Percentiles rank a stretch among this genome's conserved stretches.
Conservation (phyloP, 2,888 invertebrate genomes). For the Agriopis leucophaearia region DNA sequence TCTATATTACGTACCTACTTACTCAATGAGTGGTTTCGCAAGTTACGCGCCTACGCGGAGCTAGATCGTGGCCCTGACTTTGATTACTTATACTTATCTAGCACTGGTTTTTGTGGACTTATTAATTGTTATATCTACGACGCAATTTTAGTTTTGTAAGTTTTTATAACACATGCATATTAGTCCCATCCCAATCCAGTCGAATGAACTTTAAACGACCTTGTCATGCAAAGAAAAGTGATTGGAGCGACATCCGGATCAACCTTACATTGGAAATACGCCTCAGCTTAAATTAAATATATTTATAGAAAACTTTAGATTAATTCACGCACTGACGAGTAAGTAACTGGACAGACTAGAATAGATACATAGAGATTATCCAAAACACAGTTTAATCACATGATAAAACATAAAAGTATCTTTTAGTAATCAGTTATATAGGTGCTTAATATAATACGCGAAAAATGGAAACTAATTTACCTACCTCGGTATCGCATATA, state of each 20-base stretch:
- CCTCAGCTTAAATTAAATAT: neutral
- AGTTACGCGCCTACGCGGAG: conserved; percentile 5
- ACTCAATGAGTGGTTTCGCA: neutral
- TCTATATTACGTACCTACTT: neutral
- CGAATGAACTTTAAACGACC: neutral
- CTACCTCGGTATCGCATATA: neutral
- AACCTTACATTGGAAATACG: neutral
- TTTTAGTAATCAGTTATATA: too few relatives aligned
- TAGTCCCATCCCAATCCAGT: neutral
- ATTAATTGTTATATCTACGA: neutral
- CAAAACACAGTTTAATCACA: neutral
- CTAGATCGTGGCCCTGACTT: conserved; percentile 13
- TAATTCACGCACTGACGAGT: neutral
- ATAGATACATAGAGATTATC: neutral
- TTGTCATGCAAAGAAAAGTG: neutral
- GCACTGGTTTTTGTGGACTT: neutral
- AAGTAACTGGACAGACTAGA: neutral
- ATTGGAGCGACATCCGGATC: conserved; percentile 9
- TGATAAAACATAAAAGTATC: too few relatives aligned
- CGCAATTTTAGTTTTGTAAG: neutral
- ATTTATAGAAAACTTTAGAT: conserved; percentile 5
- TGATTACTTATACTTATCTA: neutral
- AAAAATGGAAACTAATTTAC: neutral
- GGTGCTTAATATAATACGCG: neutral
- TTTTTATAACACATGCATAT: neutral